Conservation (phyloP, 2,888 invertebrate species). For the Cerceris rybyensis region DNA sequence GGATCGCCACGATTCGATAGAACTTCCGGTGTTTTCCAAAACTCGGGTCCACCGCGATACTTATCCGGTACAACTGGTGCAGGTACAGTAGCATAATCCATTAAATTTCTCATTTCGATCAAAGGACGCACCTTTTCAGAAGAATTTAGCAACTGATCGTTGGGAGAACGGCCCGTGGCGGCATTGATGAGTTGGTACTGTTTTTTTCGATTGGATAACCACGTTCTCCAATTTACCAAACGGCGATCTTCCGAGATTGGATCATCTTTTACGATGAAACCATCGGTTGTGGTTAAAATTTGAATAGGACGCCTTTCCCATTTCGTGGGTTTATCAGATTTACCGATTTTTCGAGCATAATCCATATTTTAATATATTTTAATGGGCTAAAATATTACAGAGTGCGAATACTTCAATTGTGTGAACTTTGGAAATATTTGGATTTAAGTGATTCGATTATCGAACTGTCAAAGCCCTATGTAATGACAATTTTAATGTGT, state of each 20-base stretch:
- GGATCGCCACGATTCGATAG: conserved; percentile 49
- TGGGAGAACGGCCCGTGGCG: conserved; percentile 49
- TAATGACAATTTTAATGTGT: not conserved
- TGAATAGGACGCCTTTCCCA: conserved; percentile 19
- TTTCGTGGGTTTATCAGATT: conserved; percentile 45
- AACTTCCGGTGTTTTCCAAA: conserved; percentile 63
- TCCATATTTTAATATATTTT: conserved; percentile 57
- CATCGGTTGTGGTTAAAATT: conserved; percentile 21
- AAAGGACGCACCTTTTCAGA: conserved; percentile 62
- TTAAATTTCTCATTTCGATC: conserved; percentile 64
- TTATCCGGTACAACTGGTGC: conserved; percentile 66
- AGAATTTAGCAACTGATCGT: conserved; percentile 64
- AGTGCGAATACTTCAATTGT: not conserved
- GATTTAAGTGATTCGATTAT: not conserved
- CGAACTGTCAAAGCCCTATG: not conserved
- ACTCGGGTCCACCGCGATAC: conserved; percentile 72
- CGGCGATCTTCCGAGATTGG: conserved; percentile 63
- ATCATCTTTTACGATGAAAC: conserved; percentile 7
- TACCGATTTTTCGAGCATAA: conserved; percentile 67
- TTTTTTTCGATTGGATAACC: conserved; percentile 63
- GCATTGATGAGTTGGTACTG: conserved; percentile 48
- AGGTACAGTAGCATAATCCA: conserved; percentile 79
- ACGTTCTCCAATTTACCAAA: conserved; percentile 71
- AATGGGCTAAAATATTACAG: not conserved
- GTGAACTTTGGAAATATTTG: not conserved